Percentiles rank a stretch among this genome's conserved stretches.
Evolutionary conservation across 2,888 invertebrate genomes (phyloP).

Genomic region (Caenorhabditis japonica): DNA sequence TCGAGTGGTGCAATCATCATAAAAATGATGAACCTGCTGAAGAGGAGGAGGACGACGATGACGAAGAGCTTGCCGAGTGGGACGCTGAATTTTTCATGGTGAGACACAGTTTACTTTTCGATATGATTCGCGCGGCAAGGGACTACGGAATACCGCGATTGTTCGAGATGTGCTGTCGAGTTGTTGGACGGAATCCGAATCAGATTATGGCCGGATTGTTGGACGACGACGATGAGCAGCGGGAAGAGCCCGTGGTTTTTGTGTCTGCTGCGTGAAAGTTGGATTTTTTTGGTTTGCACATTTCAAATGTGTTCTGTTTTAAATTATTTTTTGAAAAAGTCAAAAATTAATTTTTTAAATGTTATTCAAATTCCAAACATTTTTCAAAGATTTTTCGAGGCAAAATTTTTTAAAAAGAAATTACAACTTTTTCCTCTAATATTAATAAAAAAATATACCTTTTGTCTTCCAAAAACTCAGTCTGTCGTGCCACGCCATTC

Average conservation of each 20-base stretch:
- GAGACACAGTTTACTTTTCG: conserved; percentile 20
- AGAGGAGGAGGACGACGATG: background rate
- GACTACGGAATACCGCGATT: conserved; percentile 11
- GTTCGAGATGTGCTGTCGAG: conserved; percentile 26
- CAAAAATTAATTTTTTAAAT: too few species aligned
- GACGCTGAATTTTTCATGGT: conserved; percentile 10
- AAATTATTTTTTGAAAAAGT: too few species aligned
- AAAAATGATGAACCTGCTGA: conserved; percentile 20
- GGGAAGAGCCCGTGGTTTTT: background rate
- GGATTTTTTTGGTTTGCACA: too few species aligned
- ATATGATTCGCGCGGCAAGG: conserved; percentile 14
- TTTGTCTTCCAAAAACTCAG: too few species aligned
- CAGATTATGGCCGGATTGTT: conserved; percentile 17
- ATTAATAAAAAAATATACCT: too few species aligned
- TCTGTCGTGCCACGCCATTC: too few species aligned
- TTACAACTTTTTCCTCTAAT: too few species aligned
- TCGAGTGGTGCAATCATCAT: conserved; percentile 37
- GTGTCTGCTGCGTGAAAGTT: too few species aligned
- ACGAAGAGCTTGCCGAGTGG: conserved; percentile 12
- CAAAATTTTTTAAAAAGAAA: too few species aligned
- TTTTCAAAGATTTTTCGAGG: too few species aligned
- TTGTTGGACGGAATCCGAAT: conserved; percentile 12
- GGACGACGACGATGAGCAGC: background rate
- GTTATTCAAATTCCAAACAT: too few species aligned
- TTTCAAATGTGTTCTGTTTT: too few species aligned